phyloP scores from a whole-genome alignment of 1,140 invertebrate genomes.

The Microvelia longipes region DNA sequence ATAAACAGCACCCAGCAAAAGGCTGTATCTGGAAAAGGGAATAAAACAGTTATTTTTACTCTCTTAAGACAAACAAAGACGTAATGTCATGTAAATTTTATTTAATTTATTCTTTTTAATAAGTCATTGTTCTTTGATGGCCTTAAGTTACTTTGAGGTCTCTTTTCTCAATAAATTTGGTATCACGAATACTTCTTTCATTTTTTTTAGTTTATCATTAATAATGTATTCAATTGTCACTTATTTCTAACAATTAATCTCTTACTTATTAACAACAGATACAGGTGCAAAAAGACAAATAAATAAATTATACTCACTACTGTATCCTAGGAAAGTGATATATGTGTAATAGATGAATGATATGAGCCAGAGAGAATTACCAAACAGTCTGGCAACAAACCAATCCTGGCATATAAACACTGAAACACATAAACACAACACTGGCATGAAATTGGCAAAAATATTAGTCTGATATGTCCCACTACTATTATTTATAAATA shows the following conservation, averaged over 20 bases:
- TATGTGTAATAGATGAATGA: conserved; percentile 88
- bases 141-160: neutral
- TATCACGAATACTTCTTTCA: neutral
- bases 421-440: conserved; percentile 34
- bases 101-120: too few species aligned
- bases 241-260: neutral
- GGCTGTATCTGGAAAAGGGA: too few species aligned
- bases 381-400: conserved; percentile 65
- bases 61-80: too few species aligned
- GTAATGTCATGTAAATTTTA: too few species aligned
- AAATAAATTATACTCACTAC: conserved; percentile 48
- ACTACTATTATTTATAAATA: neutral
- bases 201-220: neutral
- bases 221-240: neutral
- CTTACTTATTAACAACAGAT: neutral
- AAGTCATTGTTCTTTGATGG: too few species aligned
- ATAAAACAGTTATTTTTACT: too few species aligned
- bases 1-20: too few species aligned
- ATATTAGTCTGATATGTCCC: neutral
- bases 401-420: conserved; percentile 57
- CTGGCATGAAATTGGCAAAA: neutral
- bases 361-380: conserved; percentile 88
- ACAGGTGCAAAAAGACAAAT: conserved; percentile 7
- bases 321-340: conserved; percentile 95
- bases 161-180: neutral